Base-by-base conservation (phyloP, 2,797 vertebrate species). In the Darevskia nairensis region DNA sequence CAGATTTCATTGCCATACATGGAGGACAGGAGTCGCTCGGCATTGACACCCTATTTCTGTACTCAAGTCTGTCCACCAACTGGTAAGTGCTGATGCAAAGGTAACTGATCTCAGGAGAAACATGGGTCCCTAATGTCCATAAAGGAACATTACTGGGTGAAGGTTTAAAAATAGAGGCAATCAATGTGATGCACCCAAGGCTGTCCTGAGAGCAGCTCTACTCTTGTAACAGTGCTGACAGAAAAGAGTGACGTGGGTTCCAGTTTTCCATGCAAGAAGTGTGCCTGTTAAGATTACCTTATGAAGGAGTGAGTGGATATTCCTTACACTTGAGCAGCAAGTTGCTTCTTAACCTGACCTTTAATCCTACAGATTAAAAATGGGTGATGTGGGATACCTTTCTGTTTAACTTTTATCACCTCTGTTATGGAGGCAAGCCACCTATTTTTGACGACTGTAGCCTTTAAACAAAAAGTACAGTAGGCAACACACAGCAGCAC, bases 81-180 rank as follows among this genome's bases (percentile, higher is more conserved):
- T 96, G 95, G 83, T 87, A 88, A 95, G 92, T 95, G 95, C 93
- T 95, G 94, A 95, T 92, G 90, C 79, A 77, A 92, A 96, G 91
- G 90, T 94, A 95, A 95, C 81, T 93, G 94, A 94, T 91, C 90
- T 93, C 91, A 93, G 89, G 78, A 85, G 95, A 94, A 93, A 89
- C 77, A 92, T 11, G 84, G 87, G n/a, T 35, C 85, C 88, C 89
- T 88, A 92, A 89, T 50, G 75, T 83, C 91, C 23, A 86, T 88
- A 94, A 93, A 93, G 81, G 8, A 89, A 88, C 80, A 90, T 79
- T 89, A 88, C 86, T 82, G 68, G 90, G 46, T 88, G 50, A 77
- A 91, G 87, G 86, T 89, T 93, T 93, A 94, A 94, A 88, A 95
- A 94, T 93, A 94, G 90, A 94, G 86, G 77, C 77, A 92, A 79